Evolutionary conservation across 1,140 invertebrate species (phyloP), one percentile per base, ranked within the genome.

Genomic region (Microplitis demolitor): DNA sequence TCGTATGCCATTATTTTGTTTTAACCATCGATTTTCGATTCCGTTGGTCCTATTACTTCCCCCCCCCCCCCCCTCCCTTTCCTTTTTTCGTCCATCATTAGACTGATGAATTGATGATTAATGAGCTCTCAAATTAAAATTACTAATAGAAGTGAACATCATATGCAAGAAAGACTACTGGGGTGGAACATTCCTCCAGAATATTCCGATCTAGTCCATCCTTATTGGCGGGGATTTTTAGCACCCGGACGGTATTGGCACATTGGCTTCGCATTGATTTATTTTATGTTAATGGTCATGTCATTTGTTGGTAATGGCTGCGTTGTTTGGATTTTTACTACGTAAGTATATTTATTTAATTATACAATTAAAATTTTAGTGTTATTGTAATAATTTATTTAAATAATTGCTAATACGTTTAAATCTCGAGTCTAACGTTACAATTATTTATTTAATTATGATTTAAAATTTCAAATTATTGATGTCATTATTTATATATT

Each of bases 271-370:
- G 94, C 93, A 3, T 87, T 95, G 64, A 88, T 91, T 78, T 95
- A 92, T 81, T 89, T 91, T 16, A 85, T 91, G 66, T 89, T 95
- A 3, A 91, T 94, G 84, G 77, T 91, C 1, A 87, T 90, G 3
- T 93, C 92, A 2, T 31, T 91, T 0, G 84, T 91, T n/a, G 94
- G 94, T 1, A 96, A 96, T 82, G 91, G 92, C 9, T 90, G 94
- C 63, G 94, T 96, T 61, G 89, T 95, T 70, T 95, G 92, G 90
- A 93, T 95, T 78, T 95, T 95, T 82, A 90, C 91, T 75, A 93
- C 93, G 89, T 94, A 88, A 90, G 91, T 88, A 74, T 61, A 33
- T 16, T 37, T 24, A 51, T 56, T 9, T 39, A 33, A 50, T 58
- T n/a, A 66, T 64, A 24, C 9, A 50, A 16, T 68, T 68, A 51